phyloP scores from a whole-genome alignment of 2,888 invertebrate species.

The Mechanitis mazaeus region DNA sequence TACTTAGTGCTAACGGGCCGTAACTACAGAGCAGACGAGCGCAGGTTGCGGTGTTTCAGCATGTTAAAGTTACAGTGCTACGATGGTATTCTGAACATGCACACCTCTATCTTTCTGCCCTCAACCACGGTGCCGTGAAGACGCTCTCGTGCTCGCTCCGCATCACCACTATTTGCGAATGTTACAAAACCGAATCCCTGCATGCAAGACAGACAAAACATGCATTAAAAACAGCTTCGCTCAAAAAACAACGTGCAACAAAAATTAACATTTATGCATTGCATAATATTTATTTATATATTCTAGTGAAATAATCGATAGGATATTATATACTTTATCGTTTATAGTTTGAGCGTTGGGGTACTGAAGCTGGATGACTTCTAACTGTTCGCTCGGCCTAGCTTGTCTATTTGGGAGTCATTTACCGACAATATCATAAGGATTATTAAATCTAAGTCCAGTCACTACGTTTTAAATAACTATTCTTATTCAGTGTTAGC shows the following conservation, averaged over 20 bases:
- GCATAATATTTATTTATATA: constrained; percentile 72
- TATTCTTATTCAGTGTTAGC: constrained; percentile 67
- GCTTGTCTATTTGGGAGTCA: constrained; percentile 59
- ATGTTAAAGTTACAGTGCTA: constrained; percentile 82
- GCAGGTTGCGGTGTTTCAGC: constrained; percentile 74
- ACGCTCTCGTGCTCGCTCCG: constrained; percentile 99
- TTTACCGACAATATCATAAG: constrained; percentile 40
- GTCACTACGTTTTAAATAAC: constrained; percentile 56
- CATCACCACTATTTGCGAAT: constrained; percentile 99
- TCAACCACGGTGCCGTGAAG: constrained; percentile 99
- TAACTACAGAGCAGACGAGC: constrained; percentile 76
- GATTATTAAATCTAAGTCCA: constrained; percentile 50
- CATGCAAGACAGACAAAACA: constrained; percentile 98
- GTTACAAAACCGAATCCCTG: constrained; percentile 99
- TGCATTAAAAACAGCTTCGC: constrained; percentile 91
- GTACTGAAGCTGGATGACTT: constrained; percentile 74
- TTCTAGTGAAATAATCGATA: constrained; percentile 71
- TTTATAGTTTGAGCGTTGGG: constrained; percentile 77
- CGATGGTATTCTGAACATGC: constrained; percentile 86
- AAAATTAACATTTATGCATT: constrained; percentile 81
- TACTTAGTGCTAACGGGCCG: constrained; percentile 64
- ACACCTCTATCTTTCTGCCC: constrained; percentile 99
- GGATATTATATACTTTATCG: constrained; percentile 67
- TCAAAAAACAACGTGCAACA: constrained; percentile 88
- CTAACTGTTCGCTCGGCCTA: constrained; percentile 62